Conservation (phyloP, 2,113 vertebrate species). For the Oceanites oceanicus region DNA sequence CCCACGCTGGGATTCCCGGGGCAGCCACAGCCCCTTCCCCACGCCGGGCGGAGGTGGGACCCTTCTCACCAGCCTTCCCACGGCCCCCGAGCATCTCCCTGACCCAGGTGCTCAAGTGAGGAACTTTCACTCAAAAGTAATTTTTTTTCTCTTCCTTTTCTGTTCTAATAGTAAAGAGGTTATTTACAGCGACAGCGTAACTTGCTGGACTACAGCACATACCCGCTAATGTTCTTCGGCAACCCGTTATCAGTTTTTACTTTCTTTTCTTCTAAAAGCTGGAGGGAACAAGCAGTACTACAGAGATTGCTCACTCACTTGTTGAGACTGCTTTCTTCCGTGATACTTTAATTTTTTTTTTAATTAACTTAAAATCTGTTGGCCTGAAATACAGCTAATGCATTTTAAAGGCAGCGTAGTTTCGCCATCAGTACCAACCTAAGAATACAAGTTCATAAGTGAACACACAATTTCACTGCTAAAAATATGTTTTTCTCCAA, state of each 20-base stretch:
- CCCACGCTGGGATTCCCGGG: neutral
- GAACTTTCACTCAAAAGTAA: neutral
- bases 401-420: neutral
- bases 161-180: neutral
- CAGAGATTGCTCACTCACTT: neutral
- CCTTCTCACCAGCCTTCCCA: no score
- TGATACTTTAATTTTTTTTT: neutral
- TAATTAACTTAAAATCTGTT: neutral
- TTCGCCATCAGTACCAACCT: neutral
- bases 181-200: neutral
- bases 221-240: neutral
- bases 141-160: neutral
- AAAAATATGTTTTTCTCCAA: neutral
- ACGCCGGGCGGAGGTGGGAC: neutral
- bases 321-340: neutral
- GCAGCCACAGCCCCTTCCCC: no score
- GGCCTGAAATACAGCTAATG: no score
- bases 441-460: accelerated
- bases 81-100: neutral
- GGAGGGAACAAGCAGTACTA: neutral
- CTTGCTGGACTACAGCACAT: neutral
- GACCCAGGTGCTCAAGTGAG: neutral
- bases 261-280: neutral
- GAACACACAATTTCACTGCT: neutral
- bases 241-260: neutral